Conservation (phyloP, 2,113 vertebrate genomes). For the Pangasianodon hypophthalmus region DNA sequence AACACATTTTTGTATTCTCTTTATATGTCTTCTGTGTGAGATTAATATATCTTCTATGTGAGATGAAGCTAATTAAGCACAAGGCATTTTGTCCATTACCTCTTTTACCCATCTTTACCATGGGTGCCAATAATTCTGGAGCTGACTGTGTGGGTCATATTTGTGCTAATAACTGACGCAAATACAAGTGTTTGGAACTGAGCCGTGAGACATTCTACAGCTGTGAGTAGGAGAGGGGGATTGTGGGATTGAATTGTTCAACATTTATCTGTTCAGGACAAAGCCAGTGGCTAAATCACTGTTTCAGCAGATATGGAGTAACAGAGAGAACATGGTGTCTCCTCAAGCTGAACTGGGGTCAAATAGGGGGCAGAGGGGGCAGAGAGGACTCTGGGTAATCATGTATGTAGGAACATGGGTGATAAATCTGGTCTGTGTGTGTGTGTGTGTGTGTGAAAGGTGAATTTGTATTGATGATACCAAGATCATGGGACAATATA, state of each 20-base stretch:
- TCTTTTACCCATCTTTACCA: too few species aligned
- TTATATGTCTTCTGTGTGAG: too few species aligned
- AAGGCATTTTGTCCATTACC: neutral
- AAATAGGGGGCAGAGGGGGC: conserved; percentile 58
- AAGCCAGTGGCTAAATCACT: neutral
- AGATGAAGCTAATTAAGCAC: neutral
- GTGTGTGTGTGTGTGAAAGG: neutral
- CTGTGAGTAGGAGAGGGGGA: neutral
- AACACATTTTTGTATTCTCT: neutral
- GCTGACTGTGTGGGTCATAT: neutral
- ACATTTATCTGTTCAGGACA: neutral
- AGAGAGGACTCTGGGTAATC: conserved; percentile 43
- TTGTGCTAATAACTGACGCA: neutral
- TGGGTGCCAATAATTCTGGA: neutral
- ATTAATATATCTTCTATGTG: neutral
- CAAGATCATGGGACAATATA: neutral
- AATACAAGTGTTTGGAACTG: neutral
- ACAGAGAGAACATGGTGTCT: conserved; percentile 65
- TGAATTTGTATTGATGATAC: neutral
- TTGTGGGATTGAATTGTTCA: conserved; percentile 58
- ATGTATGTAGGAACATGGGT: conserved; percentile 17
- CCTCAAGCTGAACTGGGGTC: conserved; percentile 66
- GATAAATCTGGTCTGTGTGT: conserved; percentile 19
- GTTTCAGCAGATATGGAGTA: conserved; percentile 43
- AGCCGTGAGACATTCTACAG: neutral